These are phyloP conservation scores for Dryadula phaetusa DNA, from an alignment of 2,888 invertebrate species.

Conservation along the genomic window DNA sequence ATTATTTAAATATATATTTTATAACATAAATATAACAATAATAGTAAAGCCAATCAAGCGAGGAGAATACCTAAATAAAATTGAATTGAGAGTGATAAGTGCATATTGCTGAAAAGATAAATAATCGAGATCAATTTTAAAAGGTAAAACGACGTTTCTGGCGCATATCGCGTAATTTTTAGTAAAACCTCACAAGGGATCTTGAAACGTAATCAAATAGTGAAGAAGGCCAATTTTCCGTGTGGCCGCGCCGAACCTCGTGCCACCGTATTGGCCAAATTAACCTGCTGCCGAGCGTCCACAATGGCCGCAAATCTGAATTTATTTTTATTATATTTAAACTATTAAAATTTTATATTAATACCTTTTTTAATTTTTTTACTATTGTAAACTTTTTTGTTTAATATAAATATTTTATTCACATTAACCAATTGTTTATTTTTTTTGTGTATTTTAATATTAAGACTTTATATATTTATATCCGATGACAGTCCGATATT, in stretches of 20 bases:
- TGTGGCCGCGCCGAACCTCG: constrained; percentile 68
- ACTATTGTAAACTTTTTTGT: no score
- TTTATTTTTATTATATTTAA: constrained; percentile 27
- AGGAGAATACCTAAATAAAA: background rate
- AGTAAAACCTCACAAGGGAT: constrained; percentile 60
- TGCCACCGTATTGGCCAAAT: constrained; percentile 72
- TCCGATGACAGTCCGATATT: no score
- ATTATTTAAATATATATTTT: no score
- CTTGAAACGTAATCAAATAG: constrained; percentile 77
- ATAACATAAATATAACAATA: no score
- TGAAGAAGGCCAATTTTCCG: constrained; percentile 78
- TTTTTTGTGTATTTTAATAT: no score
- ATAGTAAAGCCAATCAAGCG: background rate
- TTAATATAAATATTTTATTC: no score
- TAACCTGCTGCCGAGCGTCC: constrained; percentile 62
- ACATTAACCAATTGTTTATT: no score
- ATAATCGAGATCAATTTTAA: constrained; percentile 39
- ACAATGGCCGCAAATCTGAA: constrained; percentile 55
- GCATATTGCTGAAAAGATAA: constrained; percentile 33
- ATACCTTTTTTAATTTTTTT: no score
- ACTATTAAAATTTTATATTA: no score
- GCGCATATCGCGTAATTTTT: constrained; percentile 60
- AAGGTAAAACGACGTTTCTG: constrained; percentile 49
- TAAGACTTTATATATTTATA: no score
- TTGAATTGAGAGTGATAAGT: constrained; percentile 17